Evolutionary conservation across 2,113 vertebrate species (phyloP).

Genomic region (Tringa solitaria): DNA sequence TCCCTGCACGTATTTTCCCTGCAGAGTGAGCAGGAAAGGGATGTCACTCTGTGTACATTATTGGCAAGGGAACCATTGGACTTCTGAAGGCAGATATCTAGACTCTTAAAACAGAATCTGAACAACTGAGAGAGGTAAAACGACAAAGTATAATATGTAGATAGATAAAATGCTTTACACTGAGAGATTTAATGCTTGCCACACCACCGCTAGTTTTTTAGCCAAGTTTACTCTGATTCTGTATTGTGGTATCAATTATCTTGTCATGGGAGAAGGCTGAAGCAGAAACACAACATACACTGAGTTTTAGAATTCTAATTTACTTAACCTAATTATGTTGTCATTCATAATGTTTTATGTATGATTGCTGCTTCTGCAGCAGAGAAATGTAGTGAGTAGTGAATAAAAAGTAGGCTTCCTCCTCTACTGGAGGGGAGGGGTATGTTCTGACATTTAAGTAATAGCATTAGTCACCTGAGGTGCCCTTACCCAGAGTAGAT

Average conservation of each 20-base stretch:
- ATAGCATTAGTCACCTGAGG: not conserved
- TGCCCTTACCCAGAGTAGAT: not conserved
- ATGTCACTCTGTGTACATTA: not conserved
- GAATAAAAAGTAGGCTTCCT: not conserved
- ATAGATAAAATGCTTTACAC: not conserved
- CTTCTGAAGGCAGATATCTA: not conserved
- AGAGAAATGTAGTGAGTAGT: not conserved
- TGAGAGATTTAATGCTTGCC: not conserved
- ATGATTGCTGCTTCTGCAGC: not conserved
- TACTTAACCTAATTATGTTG: conserved; percentile 31
- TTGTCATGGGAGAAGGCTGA: not conserved
- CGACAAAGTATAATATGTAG: not conserved
- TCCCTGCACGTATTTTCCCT: not conserved
- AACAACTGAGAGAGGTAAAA: not conserved
- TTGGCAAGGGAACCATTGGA: fast-evolving
- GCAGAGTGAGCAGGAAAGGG: not conserved
- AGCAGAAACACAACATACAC: not conserved
- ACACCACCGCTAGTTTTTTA: not conserved
- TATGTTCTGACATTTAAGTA: not conserved
- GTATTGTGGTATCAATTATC: not conserved
- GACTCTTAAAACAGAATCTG: not conserved
- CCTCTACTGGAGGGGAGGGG: not conserved
- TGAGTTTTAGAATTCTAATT: conserved; percentile 19
- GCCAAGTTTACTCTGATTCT: not conserved
- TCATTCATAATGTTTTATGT: conserved; percentile 31